phyloP scores from a whole-genome alignment of 2,113 vertebrate genomes.

The Gadus chalcogrammus region DNA sequence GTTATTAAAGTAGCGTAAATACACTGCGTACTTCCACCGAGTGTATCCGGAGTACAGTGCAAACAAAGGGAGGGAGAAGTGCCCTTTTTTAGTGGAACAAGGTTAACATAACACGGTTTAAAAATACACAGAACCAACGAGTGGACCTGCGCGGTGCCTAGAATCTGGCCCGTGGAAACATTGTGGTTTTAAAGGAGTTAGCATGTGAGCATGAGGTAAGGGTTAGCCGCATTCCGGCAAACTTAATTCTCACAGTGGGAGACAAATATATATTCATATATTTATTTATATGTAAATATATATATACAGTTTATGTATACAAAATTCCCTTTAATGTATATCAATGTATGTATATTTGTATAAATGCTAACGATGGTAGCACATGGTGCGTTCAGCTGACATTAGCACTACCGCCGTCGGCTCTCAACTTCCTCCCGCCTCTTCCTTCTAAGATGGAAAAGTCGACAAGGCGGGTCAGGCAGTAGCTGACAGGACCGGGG shows the following conservation, averaged over 20 bases:
- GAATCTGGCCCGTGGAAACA: slow-evolving; percentile 23
- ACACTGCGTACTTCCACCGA: slow-evolving; percentile 10
- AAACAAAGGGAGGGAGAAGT: slow-evolving; percentile 17
- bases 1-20: slow-evolving; percentile 3
- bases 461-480: not conserved
- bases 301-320: too few relatives aligned
- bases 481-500: slow-evolving; percentile 20
- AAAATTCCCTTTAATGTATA: too few relatives aligned
- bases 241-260: slow-evolving; percentile 25
- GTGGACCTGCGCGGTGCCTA: slow-evolving; percentile 10
- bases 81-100: slow-evolving; percentile 19
- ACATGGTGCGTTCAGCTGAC: slow-evolving; percentile 3
- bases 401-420: slow-evolving; percentile 2
- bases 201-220: slow-evolving; percentile 45
- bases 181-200: not conserved
- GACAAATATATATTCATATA: slow-evolving; percentile 11
- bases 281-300: not conserved
- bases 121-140: slow-evolving; percentile 18
- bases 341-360: not conserved
- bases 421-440: slow-evolving; percentile 1
- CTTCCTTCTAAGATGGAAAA: not conserved
- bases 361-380: slow-evolving; percentile 14
- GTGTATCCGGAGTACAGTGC: not conserved
- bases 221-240: slow-evolving; percentile 33
- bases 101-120: slow-evolving; percentile 14